Base-by-base conservation (phyloP, 2,113 vertebrate genomes). In the Jaculus jaculus region DNA sequence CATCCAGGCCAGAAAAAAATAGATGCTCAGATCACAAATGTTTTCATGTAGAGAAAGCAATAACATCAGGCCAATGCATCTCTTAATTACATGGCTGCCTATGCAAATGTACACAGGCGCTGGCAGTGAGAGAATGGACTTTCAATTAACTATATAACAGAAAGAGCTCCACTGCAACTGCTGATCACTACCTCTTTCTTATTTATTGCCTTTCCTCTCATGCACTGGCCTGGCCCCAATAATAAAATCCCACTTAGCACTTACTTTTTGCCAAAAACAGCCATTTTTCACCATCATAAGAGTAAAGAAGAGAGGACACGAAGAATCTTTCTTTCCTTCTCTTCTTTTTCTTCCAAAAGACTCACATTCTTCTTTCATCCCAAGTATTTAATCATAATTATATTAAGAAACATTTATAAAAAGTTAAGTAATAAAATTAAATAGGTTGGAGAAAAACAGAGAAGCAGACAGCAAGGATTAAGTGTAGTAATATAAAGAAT, bases 361-460 rank as follows among this genome's bases (percentile, higher is more conserved):
- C 95, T 97, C 97, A 97, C 90, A 86, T 89, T 94, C 87, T 98
- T 97, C 97, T 97, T 90, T 96, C 96, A 93, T 89, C 95, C 97
- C 97, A 98, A 98, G 98, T 97, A 98, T 97, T 98, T 98, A 98
- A 98, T 98, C 98, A 98, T 98, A 98, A 98, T 98, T 98, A 98
- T 96, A 98, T 98, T 98, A 98, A 98, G 98, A 98, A 98, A 98
- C 97, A 97, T 98, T 98, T 97, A 98, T 98, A 98, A 98, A 98
- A 98, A 98, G 93, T 97, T 98, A 97, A 98, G 98, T 97, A 98
- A 98, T 98, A 98, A 98, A 98, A 98, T 98, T 98, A 98, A 98
- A 98, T 97, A 96, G 98, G 97, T 94, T 98, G 97, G 97, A 98
- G 98, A 97, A 97, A 97, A 96, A 97, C 98, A 98, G 97, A 98